Percentiles rank a stretch among this genome's conserved stretches.
phyloP scores from a whole-genome alignment of 2,888 invertebrate species.

The Sarcophaga carnaria region DNA sequence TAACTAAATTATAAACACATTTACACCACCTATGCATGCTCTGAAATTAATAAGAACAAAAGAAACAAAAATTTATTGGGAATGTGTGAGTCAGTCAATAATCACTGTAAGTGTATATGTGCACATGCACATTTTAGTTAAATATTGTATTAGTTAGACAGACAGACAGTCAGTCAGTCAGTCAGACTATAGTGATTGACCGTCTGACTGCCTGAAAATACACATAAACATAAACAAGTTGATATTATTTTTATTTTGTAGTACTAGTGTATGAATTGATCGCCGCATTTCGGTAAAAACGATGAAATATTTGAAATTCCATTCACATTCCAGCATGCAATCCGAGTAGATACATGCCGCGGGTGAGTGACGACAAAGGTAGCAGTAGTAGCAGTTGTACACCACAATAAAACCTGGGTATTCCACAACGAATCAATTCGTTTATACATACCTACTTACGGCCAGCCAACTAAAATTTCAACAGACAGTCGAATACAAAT shows the following conservation, averaged over 20 bases:
- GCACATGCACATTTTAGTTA: conserved; percentile 35
- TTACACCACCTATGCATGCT: conserved; percentile 9
- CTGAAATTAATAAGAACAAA: conserved; percentile 31
- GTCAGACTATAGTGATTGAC: conserved; percentile 16
- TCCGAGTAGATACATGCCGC: conserved; percentile 73
- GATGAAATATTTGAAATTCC: conserved; percentile 79
- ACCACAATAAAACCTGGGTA: conserved; percentile 51
- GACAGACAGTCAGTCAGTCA: conserved; percentile 7
- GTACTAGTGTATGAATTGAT: conserved; percentile 61
- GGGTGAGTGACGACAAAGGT: conserved; percentile 57
- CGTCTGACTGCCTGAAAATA: conserved; percentile 19
- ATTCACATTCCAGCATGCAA: conserved; percentile 81
- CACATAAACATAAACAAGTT: conserved; percentile 49
- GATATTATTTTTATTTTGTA: conserved; percentile 65
- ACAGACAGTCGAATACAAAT: conserved; percentile 19
- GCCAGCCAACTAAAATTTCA: conserved; percentile 28
- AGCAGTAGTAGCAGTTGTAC: neutral
- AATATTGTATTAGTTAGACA: no score
- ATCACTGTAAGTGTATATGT: conserved; percentile 48
- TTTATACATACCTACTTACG: conserved; percentile 1
- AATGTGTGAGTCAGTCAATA: conserved; percentile 18
- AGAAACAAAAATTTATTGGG: conserved; percentile 11
- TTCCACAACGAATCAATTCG: conserved; percentile 50
- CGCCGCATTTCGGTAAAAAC: conserved; percentile 71
- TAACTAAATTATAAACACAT: conserved; percentile 23